These are phyloP conservation scores for Corythornis leucogaster DNA, from an alignment of 2,797 vertebrate genomes.

Conservation along the genomic window DNA sequence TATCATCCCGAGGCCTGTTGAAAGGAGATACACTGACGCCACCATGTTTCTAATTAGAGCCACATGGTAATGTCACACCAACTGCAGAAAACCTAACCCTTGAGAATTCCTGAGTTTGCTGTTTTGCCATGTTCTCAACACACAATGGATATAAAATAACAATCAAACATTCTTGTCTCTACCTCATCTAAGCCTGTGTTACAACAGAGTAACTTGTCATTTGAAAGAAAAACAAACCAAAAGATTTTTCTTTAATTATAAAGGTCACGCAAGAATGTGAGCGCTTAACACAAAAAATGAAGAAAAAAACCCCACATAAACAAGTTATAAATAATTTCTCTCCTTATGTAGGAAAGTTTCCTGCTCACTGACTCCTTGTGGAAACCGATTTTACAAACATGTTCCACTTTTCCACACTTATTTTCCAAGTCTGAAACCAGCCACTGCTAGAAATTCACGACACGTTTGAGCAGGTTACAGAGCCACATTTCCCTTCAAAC, in stretches of 20 bases:
- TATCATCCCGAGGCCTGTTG: conserved; percentile 60
- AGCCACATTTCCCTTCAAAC: not conserved
- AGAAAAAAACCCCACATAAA: not conserved
- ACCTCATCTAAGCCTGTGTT: conserved; percentile 31
- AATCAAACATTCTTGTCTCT: conserved; percentile 48
- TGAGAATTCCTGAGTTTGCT: conserved; percentile 50
- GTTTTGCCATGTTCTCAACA: conserved; percentile 44
- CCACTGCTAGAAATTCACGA: not conserved
- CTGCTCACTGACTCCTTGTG: not conserved
- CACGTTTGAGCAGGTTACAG: rapidly evolving
- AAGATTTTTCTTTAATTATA: not conserved
- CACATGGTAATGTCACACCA: conserved; percentile 67
- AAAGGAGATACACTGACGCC: conserved; percentile 74
- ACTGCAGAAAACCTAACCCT: conserved; percentile 42
- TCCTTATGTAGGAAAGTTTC: not conserved
- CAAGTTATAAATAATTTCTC: not conserved
- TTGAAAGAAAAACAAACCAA: conserved; percentile 48
- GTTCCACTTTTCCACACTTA: not conserved
- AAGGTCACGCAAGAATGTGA: not conserved
- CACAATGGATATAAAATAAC: conserved; percentile 57
- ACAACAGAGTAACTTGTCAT: not conserved
- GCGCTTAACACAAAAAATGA: not conserved
- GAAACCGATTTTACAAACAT: not conserved
- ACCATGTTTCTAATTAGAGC: conserved; percentile 64
- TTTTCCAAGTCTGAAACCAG: not conserved